phyloP scores from a whole-genome alignment of 2,113 vertebrate species.

The Catharus bicknelli region DNA sequence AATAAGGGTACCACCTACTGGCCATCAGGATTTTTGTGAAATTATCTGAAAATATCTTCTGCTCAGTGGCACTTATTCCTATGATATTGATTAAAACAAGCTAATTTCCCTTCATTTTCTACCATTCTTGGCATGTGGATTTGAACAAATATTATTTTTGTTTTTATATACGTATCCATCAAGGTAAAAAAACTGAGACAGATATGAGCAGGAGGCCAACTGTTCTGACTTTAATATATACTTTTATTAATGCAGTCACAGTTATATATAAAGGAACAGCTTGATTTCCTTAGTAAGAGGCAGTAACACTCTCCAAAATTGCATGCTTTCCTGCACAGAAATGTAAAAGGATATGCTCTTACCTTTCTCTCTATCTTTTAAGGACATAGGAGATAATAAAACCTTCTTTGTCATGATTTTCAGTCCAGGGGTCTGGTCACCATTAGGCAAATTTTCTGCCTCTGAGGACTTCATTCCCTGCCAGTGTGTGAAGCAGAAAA shows the following conservation, averaged over 20 bases:
- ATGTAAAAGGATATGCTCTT: neutral
- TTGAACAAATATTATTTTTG: neutral
- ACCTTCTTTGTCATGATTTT: neutral
- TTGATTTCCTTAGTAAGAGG: neutral
- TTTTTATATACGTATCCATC: neutral
- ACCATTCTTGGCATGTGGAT: neutral
- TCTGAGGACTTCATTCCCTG: neutral
- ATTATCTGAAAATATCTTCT: neutral
- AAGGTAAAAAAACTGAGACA: neutral
- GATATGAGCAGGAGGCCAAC: neutral
- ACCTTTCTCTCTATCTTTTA: neutral
- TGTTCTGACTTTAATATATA: neutral
- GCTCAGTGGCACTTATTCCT: neutral
- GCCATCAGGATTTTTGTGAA: neutral
- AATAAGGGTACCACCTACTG: conserved; percentile 43
- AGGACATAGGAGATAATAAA: neutral
- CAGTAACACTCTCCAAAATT: neutral
- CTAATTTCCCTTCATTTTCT: neutral
- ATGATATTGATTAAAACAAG: neutral
- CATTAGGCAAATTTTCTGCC: neutral
- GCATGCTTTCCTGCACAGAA: neutral
- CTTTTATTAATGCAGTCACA: neutral
- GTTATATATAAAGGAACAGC: neutral
- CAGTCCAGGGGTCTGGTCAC: neutral
- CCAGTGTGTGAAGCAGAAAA: neutral